Percentiles rank a stretch among this genome's conserved stretches.
These are phyloP conservation scores for Podarcis siculus DNA, from an alignment of 2,797 vertebrate species.

Conservation along the genomic window DNA sequence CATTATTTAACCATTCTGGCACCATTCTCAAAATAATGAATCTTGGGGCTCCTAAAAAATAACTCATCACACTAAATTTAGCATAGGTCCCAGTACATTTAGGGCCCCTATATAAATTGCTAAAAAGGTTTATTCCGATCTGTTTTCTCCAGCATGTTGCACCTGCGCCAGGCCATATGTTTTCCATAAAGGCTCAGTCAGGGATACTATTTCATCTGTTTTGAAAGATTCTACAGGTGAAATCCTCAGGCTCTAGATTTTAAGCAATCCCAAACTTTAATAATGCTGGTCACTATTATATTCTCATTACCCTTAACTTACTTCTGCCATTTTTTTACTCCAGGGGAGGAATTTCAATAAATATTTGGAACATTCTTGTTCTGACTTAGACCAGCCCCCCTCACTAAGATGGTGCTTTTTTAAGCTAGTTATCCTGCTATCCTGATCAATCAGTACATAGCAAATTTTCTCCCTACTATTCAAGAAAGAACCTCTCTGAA, in stretches of 20 bases:
- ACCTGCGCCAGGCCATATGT: not conserved
- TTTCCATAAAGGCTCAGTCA: not conserved
- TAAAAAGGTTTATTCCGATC: not conserved
- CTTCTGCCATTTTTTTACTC: not conserved
- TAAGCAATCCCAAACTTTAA: not conserved
- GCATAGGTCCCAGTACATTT: not conserved
- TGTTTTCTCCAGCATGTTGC: not conserved
- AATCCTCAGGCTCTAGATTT: not conserved
- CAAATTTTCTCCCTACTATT: too few relatives aligned
- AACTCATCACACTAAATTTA: not conserved
- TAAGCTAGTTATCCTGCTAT: not conserved
- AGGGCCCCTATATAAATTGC: not conserved
- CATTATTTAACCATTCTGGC: not conserved
- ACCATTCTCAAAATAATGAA: not conserved
- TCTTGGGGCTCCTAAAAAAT: not conserved
- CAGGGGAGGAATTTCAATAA: not conserved
- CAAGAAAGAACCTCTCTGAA: too few relatives aligned
- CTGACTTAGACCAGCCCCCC: not conserved
- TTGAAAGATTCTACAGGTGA: not conserved
- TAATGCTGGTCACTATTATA: not conserved
- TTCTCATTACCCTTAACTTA: not conserved
- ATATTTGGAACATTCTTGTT: conserved; percentile 5
- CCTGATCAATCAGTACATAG: too few relatives aligned
- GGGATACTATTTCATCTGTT: not conserved
- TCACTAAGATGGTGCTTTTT: not conserved